Conservation (phyloP, 2,888 invertebrate genomes). For the Cataglyphis rosenhaueri region DNA sequence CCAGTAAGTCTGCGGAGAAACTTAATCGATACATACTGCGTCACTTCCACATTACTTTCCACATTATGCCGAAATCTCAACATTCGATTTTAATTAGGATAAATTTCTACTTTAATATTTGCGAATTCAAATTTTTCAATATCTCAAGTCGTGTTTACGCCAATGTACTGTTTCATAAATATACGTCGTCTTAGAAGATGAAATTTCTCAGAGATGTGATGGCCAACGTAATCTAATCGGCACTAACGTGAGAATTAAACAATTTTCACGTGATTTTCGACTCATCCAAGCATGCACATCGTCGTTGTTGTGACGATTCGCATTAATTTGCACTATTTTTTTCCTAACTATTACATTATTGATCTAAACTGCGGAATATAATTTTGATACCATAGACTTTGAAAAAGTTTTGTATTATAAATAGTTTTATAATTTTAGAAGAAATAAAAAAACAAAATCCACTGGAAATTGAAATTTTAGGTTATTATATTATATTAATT, state of each 20-base stretch:
- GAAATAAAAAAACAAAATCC: background rate
- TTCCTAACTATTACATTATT: background rate
- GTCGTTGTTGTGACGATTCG: too few relatives aligned
- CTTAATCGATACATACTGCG: constrained; percentile 66
- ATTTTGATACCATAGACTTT: too few relatives aligned
- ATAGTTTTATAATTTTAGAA: background rate
- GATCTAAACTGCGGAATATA: too few relatives aligned
- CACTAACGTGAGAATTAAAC: background rate
- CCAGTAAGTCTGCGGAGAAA: constrained; percentile 62
- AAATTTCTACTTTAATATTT: background rate
- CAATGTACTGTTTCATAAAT: background rate
- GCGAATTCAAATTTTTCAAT: background rate
- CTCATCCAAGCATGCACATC: background rate
- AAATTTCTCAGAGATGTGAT: background rate
- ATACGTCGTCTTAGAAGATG: background rate
- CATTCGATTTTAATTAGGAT: background rate
- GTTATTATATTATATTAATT: background rate
- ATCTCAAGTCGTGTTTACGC: background rate
- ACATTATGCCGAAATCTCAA: constrained; percentile 45
- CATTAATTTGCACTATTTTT: background rate
- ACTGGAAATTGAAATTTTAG: background rate
- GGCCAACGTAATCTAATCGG: background rate
- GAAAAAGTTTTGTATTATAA: too few relatives aligned
- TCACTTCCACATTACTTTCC: constrained; percentile 57
- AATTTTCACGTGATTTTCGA: background rate